Base-by-base conservation (phyloP, 1,140 invertebrate species). In the Lycorma delicatula region DNA sequence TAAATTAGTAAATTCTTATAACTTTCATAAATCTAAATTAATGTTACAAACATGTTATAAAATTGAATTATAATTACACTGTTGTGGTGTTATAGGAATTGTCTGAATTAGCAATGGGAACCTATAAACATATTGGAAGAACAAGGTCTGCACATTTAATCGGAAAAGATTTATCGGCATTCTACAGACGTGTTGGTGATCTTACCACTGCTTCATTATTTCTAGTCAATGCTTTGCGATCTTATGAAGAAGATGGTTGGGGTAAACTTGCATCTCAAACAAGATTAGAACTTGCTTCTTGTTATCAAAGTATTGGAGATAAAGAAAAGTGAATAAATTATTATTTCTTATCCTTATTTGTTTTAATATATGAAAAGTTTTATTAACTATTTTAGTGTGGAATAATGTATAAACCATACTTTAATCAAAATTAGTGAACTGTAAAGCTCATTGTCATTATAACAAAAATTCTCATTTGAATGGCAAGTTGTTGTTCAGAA, bases 41-140 rank as follows among this genome's bases (percentile, higher is more conserved):
- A n/a, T n/a, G n/a, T n/a, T n/a, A n/a, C n/a, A n/a, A n/a, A n/a
- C n/a, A n/a, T n/a, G n/a, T n/a, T n/a, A n/a, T n/a, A n/a, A n/a
- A n/a, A n/a, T n/a, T n/a, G n/a, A n/a, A n/a, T n/a, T n/a, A n/a
- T n/a, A n/a, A n/a, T n/a, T n/a, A n/a, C n/a, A n/a, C n/a, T n/a
- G n/a, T n/a, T n/a, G n/a, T n/a, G n/a, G n/a, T n/a, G 60, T 68
- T 70, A 48, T 62, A 82, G 80, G 93, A 97, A 71, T 74, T 97
- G 41, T 89, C 92, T 7, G 95, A 98, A 73, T 74, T 97, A 57
- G 92, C 93, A 1, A 95, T 97, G 82, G 91, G 93, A 41, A 97
- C 93, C 1, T 97, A 91, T 67, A 98, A 98, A 71, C 93, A 97
- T 73, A 93, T 97, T 63, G 84, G 91, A 6, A 80, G 92, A 47